These are phyloP conservation scores for Pristis pectinata DNA, from an alignment of 2,797 vertebrate species.

Conservation along the genomic window DNA sequence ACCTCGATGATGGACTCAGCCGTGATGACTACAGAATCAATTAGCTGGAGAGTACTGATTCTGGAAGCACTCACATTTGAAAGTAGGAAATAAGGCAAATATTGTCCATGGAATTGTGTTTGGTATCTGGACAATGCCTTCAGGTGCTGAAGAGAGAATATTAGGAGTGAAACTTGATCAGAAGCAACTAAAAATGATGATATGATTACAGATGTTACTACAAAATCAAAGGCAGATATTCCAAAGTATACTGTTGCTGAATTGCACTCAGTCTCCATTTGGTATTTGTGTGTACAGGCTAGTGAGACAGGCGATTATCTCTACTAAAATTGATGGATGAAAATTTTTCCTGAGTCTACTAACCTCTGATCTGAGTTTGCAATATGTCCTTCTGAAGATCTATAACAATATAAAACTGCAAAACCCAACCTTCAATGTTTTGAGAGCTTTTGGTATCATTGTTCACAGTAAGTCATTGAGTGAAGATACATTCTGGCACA, in stretches of 20 bases:
- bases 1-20: not conserved
- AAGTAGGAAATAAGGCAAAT: not conserved
- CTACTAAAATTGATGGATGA: not conserved
- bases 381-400: not conserved
- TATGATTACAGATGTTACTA: not conserved
- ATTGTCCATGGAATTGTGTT: not conserved
- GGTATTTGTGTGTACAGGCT: not conserved
- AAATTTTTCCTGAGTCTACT: not conserved
- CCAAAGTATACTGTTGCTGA: not conserved
- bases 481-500: not conserved
- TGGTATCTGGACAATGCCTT: not conserved
- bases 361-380: not conserved
- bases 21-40: not conserved
- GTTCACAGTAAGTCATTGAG: not conserved
- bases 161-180: not conserved
- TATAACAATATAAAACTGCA: not conserved
- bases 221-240: not conserved
- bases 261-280: not conserved
- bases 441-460: not conserved
- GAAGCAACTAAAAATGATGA: not conserved
- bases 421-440: not conserved
- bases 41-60: not conserved
- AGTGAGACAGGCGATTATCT: not conserved
- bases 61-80: not conserved
- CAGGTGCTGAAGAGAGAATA: not conserved